Percentiles rank a stretch among this genome's conserved stretches.
These are phyloP conservation scores for Urocitellus parryii DNA, from an alignment of 2,113 vertebrate species.

Conservation along the genomic window DNA sequence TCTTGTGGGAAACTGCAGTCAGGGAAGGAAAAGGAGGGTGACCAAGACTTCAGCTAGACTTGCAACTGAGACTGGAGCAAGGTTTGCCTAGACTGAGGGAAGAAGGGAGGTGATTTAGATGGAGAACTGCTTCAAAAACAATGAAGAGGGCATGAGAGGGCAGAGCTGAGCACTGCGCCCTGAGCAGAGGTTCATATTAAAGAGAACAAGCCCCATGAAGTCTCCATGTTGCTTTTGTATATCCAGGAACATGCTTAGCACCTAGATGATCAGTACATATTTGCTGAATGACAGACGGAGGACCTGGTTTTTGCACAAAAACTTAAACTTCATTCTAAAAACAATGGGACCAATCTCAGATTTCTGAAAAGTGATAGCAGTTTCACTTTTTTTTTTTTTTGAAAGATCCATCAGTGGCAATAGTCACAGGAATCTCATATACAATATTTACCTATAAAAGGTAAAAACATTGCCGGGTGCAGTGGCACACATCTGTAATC, in stretches of 20 bases:
- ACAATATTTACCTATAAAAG: neutral
- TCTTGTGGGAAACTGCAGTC: neutral
- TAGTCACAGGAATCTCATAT: neutral
- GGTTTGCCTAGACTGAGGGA: neutral
- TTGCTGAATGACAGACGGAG: slow-evolving; percentile 1
- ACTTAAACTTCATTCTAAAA: slow-evolving; percentile 24
- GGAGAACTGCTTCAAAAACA: neutral
- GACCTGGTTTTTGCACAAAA: neutral
- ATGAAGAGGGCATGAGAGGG: neutral
- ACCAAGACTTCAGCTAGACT: neutral
- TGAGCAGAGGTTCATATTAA: neutral
- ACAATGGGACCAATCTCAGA: neutral
- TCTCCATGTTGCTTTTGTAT: neutral
- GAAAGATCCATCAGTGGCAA: neutral
- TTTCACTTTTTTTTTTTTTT: neutral
- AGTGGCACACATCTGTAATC: too few relatives aligned
- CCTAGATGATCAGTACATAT: neutral
- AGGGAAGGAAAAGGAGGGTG: neutral
- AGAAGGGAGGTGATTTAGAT: neutral
- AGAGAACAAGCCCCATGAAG: neutral
- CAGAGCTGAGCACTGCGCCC: neutral
- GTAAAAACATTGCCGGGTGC: neutral
- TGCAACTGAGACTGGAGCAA: neutral
- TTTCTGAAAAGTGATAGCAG: neutral
- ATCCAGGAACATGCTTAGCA: neutral